Base-by-base conservation (phyloP, 2,113 vertebrate genomes). In the Salvelinus namaycush region DNA sequence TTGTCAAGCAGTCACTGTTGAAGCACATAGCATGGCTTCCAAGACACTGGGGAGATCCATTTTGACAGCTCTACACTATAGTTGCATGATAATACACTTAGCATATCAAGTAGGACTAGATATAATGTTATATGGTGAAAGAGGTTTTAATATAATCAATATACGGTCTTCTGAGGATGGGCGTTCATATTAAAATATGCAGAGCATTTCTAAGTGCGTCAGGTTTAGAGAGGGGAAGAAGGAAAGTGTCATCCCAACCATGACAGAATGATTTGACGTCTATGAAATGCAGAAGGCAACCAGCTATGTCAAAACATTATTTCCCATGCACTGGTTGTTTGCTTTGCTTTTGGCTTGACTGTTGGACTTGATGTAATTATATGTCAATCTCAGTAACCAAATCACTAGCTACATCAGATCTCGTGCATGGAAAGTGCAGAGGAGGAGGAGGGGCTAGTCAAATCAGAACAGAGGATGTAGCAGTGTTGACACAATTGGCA, bases 301-400 rank as follows among this genome's bases (percentile, higher is more conserved):
- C 76, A 83, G 76, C 82, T 76, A 74, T 87, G 85, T 87, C 80
- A 83, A 83, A 87, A 83, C 79, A 86, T 83, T 83, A 76, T 81
- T 83, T 74, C 78, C 76, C 76, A 78, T 80, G 82, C 73, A 75
- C 54, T 68, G 77, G 18, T 81, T 78, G 81, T 73, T 81, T 82
- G 77, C 84, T 81, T 75, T 79, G 72, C 31, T 51, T 77, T 80
- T 78, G 76, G 77, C 77, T 67, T 70, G 72, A 75, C 81, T 82
- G 74, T 39, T 83, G 72, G 68, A 67, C 59, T 72, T 80, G 71
- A 81, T 87, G 72, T 83, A 86, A 86, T 87, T 87, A 89, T 86
- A 78, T 83, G 83, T 89, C 85, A 86, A 49, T 87, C 85, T 77
- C 59, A 16, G 75, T 75, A 85, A 84, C 69, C 81, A 77, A 81